Evolutionary conservation across 2,113 vertebrate species (phyloP).

Genomic region (Hystrix brachyura): DNA sequence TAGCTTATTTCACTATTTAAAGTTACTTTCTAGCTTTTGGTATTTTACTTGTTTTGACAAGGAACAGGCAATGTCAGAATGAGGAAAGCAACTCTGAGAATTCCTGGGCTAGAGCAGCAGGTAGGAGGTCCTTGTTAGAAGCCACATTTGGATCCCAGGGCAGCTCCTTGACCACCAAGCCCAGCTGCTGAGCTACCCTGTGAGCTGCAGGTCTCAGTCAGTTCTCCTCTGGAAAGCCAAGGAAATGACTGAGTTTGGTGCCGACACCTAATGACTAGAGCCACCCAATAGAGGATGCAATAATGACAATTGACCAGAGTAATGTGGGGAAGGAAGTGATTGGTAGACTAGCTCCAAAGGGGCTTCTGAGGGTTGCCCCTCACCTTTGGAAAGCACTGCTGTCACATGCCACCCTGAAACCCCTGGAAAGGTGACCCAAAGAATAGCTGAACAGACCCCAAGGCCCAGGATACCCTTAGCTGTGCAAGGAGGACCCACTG

Average conservation of each 20-base stretch:
- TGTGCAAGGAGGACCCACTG: not conserved
- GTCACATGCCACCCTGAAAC: not conserved
- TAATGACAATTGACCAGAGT: not conserved
- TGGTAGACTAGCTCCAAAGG: not conserved
- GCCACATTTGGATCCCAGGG: not conserved
- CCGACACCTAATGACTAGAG: not conserved
- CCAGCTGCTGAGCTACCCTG: not conserved
- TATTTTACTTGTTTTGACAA: conserved; percentile 7
- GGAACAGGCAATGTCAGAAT: not conserved
- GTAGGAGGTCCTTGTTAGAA: not conserved
- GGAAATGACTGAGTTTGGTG: not conserved
- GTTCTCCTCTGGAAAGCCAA: not conserved
- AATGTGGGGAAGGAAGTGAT: not conserved
- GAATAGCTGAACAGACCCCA: not conserved
- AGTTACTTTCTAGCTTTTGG: not conserved
- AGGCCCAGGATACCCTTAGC: not conserved
- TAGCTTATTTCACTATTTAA: conserved; percentile 23
- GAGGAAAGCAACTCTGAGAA: not conserved
- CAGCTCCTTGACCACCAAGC: not conserved
- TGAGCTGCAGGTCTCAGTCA: not conserved
- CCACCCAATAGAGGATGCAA: not conserved
- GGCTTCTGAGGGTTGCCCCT: not conserved
- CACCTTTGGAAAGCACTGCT: not conserved
- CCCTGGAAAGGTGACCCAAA: not conserved
- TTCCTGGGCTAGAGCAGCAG: not conserved